phyloP scores from a whole-genome alignment of 2,113 vertebrate genomes.

The Apteryx owenii region DNA sequence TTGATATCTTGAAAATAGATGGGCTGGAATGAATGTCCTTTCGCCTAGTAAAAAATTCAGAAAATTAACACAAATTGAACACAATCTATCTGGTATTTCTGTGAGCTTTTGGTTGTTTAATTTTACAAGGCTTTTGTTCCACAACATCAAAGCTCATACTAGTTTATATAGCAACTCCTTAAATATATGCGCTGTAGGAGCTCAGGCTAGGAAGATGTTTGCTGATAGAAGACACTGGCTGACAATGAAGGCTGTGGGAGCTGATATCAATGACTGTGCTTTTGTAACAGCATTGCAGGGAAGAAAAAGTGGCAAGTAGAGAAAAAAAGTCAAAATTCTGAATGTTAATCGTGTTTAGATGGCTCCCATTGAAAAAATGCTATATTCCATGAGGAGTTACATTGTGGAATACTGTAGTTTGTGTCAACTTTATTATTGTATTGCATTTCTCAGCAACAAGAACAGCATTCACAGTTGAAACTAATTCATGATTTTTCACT shows the following conservation, averaged over 20 bases:
- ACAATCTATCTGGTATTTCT: neutral
- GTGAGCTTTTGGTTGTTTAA: neutral
- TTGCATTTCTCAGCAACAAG: neutral
- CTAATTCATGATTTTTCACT: slow-evolving; percentile 10
- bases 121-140: slow-evolving; percentile 6
- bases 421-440: neutral
- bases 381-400: neutral
- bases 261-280: neutral
- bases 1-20: neutral
- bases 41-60: slow-evolving; percentile 6
- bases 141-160: neutral
- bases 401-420: neutral
- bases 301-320: neutral
- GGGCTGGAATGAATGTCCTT: neutral
- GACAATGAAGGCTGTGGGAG: neutral
- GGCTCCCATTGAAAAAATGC: neutral
- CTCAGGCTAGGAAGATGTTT: neutral
- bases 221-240: neutral
- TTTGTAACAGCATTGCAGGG: neutral
- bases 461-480: neutral
- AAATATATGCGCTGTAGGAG: neutral
- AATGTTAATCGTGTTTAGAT: neutral
- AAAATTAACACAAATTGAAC: neutral
- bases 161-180: neutral
- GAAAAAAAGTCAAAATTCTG: neutral